Percentiles rank a stretch among this genome's conserved stretches.
phyloP scores from a whole-genome alignment of 2,797 vertebrate genomes.

The Lindbergichthys nudifrons region DNA sequence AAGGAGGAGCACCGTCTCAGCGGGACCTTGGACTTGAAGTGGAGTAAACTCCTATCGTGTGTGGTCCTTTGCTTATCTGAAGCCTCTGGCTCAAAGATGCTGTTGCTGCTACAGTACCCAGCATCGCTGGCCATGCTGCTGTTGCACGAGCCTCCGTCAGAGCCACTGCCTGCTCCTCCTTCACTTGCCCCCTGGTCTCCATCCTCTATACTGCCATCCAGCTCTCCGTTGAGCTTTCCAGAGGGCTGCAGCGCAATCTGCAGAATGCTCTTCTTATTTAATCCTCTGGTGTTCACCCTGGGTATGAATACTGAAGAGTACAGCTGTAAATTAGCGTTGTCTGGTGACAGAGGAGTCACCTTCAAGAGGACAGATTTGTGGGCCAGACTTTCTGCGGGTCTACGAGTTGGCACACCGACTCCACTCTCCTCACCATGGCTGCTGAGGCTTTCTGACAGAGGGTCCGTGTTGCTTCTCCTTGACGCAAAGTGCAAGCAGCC shows the following conservation, averaged over 20 bases:
- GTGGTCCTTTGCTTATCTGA: constrained; percentile 80
- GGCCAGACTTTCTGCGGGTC: constrained; percentile 77
- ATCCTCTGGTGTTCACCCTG: constrained; percentile 76
- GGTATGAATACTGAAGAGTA: constrained; percentile 84
- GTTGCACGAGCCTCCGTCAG: constrained; percentile 77
- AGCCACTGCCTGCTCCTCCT: constrained; percentile 62
- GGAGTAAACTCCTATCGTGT: constrained; percentile 73
- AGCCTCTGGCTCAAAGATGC: constrained; percentile 88
- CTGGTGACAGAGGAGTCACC: constrained; percentile 86
- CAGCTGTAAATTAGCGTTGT: constrained; percentile 80
- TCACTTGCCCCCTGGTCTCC: constrained; percentile 67
- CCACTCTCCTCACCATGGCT: constrained; percentile 85
- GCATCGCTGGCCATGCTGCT: constrained; percentile 85
- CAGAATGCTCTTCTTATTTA: constrained; percentile 88
- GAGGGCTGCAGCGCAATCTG: constrained; percentile 91
- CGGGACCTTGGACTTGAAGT: constrained; percentile 84
- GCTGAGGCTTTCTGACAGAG: constrained; percentile 88
- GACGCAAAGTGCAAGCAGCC: constrained; percentile 93
- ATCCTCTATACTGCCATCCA: constrained; percentile 77
- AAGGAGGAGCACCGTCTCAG: constrained; percentile 94
- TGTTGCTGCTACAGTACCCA: constrained; percentile 84
- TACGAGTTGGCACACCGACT: constrained; percentile 72
- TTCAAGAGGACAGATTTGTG: constrained; percentile 87
- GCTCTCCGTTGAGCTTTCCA: constrained; percentile 74
- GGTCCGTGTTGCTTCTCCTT: constrained; percentile 94